A percentile compares a stretch with the other conserved stretches of the same genome.
These are phyloP conservation scores for Erebia epiphron DNA, from an alignment of 2,888 invertebrate species.

Conservation along the genomic window DNA sequence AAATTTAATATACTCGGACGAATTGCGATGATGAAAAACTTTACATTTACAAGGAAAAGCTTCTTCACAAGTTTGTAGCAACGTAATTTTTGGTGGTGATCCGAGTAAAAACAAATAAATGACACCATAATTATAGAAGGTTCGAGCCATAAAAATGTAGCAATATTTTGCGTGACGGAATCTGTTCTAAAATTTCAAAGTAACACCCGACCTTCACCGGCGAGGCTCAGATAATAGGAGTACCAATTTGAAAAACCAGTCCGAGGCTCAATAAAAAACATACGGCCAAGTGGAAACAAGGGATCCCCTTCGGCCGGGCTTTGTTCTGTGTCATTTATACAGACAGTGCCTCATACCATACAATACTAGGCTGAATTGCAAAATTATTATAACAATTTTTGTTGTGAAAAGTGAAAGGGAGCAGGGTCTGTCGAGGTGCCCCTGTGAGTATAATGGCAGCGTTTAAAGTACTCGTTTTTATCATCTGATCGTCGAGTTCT, in stretches of 20 bases:
- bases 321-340: conserved; percentile 39
- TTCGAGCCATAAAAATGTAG: conserved; percentile 48
- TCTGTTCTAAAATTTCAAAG: conserved; percentile 72
- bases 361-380: conserved; percentile 22
- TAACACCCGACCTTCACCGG: conserved; percentile 75
- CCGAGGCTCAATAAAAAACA: conserved; percentile 64
- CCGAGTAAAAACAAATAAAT: conserved; percentile 7
- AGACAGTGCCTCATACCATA: conserved; percentile 22
- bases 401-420: conserved; percentile 17
- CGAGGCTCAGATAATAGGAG: conserved; percentile 77
- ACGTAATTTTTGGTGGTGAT: not conserved
- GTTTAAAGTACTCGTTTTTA: conserved; percentile 1
- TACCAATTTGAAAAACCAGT: conserved; percentile 79
- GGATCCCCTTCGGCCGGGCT: conserved; percentile 60
- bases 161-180: conserved; percentile 80
- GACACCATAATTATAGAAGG: conserved; percentile 17
- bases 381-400: conserved; percentile 12
- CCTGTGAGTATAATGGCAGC: not conserved
- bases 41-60: not conserved
- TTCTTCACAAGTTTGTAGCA: not conserved
- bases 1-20: no score
- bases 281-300: conserved; percentile 65
- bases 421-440: not conserved
- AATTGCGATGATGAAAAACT: not conserved
- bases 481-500: not conserved